These are phyloP conservation scores for Crypturellus undulatus DNA, from an alignment of 2,113 vertebrate genomes.

Conservation along the genomic window DNA sequence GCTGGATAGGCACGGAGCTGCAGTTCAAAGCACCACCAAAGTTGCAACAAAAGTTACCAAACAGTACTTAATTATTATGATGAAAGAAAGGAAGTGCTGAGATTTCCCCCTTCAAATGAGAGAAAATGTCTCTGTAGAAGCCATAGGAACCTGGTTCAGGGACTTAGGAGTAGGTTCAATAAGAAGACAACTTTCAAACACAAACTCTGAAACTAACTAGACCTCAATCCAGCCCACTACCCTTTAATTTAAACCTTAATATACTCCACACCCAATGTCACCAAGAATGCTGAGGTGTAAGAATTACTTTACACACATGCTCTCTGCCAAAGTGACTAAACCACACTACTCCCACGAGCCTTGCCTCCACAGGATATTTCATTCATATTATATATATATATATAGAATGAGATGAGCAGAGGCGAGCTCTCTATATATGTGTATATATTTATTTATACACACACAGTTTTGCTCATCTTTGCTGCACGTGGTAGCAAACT, in stretches of 20 bases:
- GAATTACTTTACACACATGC: not conserved
- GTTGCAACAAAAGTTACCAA: not conserved
- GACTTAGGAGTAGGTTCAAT: not conserved
- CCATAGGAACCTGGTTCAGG: not conserved
- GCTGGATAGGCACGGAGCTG: not conserved
- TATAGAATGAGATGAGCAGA: no score
- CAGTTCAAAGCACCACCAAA: not conserved
- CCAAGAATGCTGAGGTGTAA: not conserved
- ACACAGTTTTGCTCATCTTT: not conserved
- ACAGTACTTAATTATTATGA: not conserved
- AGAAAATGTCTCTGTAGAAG: not conserved
- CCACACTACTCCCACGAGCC: not conserved
- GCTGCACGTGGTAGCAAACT: not conserved
- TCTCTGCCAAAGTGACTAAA: not conserved
- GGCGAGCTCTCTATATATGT: no score
- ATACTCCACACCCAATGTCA: not conserved
- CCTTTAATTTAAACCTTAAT: not conserved
- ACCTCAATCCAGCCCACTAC: not conserved
- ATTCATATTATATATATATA: no score
- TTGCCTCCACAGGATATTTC: fast-evolving
- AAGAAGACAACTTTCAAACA: not conserved
- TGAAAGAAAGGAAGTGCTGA: no score
- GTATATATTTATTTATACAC: no score
- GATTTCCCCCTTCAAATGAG: not conserved
- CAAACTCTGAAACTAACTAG: not conserved